Evolutionary conservation across 2,113 vertebrate species (phyloP).

Genomic region (Dendrocopos noguchii): DNA sequence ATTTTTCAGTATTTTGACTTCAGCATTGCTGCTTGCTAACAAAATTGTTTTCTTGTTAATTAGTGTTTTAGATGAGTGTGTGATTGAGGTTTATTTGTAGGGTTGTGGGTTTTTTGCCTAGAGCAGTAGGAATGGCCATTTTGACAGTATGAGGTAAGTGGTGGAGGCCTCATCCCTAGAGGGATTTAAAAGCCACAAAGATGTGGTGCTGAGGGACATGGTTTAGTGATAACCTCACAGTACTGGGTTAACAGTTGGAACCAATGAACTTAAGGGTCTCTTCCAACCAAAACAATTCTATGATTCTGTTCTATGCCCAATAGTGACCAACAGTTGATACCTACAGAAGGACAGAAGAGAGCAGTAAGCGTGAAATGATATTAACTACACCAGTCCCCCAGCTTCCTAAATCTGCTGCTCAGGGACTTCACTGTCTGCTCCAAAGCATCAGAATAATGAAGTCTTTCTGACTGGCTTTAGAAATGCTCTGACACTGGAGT

Average conservation of each 20-base stretch:
- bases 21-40: background rate
- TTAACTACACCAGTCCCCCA: background rate
- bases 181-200: too few relatives aligned
- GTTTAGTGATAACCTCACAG: too few relatives aligned
- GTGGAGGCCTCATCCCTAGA: too few relatives aligned
- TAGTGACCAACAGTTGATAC: background rate
- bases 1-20: slow-evolving; percentile 17
- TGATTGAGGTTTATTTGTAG: background rate
- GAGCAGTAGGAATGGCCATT: background rate
- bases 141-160: background rate
- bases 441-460: background rate
- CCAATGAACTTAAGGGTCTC: too few relatives aligned
- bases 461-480: background rate
- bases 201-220: too few relatives aligned
- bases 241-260: too few relatives aligned
- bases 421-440: background rate
- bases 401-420: background rate
- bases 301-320: background rate
- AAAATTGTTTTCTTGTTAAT: background rate
- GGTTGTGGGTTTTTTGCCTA: background rate
- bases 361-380: background rate
- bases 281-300: too few relatives aligned
- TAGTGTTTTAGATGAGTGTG: background rate
- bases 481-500: background rate
- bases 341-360: background rate